Conservation (phyloP, 2,797 vertebrate genomes). For the Fringilla coelebs region DNA sequence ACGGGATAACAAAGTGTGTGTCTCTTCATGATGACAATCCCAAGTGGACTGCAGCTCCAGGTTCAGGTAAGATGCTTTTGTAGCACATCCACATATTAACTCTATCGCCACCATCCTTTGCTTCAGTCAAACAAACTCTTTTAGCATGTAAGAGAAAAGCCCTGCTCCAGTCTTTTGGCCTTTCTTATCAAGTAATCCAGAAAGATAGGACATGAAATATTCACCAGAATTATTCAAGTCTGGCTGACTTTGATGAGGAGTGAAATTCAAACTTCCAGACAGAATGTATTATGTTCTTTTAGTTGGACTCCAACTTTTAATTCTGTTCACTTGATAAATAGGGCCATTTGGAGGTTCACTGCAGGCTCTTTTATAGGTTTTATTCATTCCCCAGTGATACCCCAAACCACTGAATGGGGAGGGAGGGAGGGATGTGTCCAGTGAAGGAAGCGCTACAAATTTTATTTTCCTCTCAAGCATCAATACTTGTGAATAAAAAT, state of each 20-base stretch:
- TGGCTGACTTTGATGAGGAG: background rate
- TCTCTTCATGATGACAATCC: background rate
- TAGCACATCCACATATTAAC: background rate
- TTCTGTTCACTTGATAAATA: background rate
- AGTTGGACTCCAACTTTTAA: background rate
- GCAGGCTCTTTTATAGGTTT: background rate
- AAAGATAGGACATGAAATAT: background rate
- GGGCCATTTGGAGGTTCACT: background rate
- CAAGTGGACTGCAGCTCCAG: background rate
- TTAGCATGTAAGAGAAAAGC: background rate
- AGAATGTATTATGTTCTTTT: background rate
- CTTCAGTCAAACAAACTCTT: background rate
- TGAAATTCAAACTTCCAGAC: background rate
- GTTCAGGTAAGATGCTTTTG: background rate
- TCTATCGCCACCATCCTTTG: background rate
- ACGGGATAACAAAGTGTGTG: background rate
- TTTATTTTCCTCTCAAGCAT: background rate
- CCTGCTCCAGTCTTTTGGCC: background rate
- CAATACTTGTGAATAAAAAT: background rate
- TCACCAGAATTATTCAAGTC: background rate
- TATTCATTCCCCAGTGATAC: background rate
- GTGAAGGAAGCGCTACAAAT: background rate
- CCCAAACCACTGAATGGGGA: background rate
- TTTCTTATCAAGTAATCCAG: background rate
- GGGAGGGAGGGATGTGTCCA: background rate